Conservation (phyloP, 2,888 invertebrate species). For the Chrysopilus asiliformis region DNA sequence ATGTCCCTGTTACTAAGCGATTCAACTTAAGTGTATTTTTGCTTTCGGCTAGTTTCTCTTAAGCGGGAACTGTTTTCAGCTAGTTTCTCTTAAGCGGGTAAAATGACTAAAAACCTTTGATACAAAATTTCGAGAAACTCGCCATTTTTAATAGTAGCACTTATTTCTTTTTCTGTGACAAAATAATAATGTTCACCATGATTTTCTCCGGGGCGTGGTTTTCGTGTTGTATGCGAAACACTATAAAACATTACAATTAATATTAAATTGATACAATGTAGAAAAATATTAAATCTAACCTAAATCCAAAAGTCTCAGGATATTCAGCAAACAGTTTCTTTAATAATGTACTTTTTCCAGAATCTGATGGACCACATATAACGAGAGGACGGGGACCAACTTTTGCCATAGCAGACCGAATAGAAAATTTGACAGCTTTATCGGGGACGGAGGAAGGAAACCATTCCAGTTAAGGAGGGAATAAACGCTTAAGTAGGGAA, state of each 20-base stretch:
- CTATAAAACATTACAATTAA: constrained; percentile 38
- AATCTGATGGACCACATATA: constrained; percentile 89
- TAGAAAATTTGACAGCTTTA: too few species aligned
- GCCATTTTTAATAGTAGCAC: constrained; percentile 54
- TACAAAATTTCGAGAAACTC: constrained; percentile 92
- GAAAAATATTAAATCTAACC: constrained; percentile 10
- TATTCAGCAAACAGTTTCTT: constrained; percentile 75
- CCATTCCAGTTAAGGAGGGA: too few species aligned
- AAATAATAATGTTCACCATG: constrained; percentile 81
- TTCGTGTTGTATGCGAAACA: constrained; percentile 83
- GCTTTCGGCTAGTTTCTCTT: too few species aligned
- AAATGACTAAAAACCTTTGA: too few species aligned
- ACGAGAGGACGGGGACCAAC: constrained; percentile 66
- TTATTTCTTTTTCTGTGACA: constrained; percentile 64
- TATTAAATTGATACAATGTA: too few species aligned
- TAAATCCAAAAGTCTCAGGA: constrained; percentile 79
- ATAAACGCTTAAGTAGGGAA: too few species aligned
- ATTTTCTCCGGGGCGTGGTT: constrained; percentile 62
- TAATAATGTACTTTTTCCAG: constrained; percentile 89
- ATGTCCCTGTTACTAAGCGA: too few species aligned
- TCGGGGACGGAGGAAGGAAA: too few species aligned
- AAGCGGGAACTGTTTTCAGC: too few species aligned
- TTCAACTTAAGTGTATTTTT: too few species aligned
- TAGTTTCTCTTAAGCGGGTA: too few species aligned
- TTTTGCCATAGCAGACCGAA: constrained; percentile 40